Conservation (phyloP, 2,113 vertebrate genomes). For the Pimephales promelas region DNA sequence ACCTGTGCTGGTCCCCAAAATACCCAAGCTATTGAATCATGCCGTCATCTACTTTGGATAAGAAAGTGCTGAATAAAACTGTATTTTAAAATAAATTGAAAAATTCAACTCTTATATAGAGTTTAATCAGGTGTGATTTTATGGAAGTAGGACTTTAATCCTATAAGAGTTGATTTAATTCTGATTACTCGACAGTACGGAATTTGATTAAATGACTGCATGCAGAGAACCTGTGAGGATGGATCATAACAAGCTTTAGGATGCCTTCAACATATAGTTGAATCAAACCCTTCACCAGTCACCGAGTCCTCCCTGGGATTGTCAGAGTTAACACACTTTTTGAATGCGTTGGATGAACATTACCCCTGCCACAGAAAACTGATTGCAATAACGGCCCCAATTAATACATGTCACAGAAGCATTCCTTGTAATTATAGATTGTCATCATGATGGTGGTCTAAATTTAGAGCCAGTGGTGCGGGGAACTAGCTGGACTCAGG, state of each 20-base stretch:
- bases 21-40: neutral
- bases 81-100: neutral
- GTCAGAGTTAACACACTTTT: constrained; percentile 4
- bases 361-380: constrained; percentile 1
- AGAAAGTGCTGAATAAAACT: neutral
- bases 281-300: neutral
- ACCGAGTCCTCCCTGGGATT: neutral
- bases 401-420: constrained; percentile 13
- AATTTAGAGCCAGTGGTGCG: neutral
- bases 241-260: constrained; percentile 7
- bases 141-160: neutral
- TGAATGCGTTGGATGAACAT: neutral
- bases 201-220: constrained; percentile 15
- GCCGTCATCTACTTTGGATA: neutral
- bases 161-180: neutral
- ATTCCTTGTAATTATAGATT: constrained; percentile 22
- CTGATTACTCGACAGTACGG: neutral
- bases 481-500: neutral
- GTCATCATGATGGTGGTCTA: constrained; percentile 16
- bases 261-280: neutral
- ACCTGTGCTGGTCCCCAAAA: too few species aligned
- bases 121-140: neutral
- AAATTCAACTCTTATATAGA: neutral
- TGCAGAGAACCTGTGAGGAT: neutral
- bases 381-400: constrained; percentile 17